Conservation (phyloP, 2,797 vertebrate species). For the Odontamblyopus rebecca region DNA sequence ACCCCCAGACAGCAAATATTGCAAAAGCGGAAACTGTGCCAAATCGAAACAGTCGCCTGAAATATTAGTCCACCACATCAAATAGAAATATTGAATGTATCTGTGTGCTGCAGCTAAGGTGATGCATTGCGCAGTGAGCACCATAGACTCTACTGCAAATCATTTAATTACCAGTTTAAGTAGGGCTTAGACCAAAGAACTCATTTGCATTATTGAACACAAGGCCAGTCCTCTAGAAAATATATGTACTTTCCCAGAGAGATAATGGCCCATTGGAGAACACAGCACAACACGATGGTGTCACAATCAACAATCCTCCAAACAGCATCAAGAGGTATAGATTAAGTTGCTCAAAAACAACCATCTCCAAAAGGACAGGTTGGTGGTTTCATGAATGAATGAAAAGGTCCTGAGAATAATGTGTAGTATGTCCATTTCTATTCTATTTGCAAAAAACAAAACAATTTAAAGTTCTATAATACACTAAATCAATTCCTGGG, state of each 20-base stretch:
- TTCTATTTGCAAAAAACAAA: too few relatives aligned
- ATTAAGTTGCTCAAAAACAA: slow-evolving; percentile 43
- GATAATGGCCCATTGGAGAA: slow-evolving; percentile 53
- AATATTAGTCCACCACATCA: slow-evolving; percentile 17
- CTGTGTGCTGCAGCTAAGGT: slow-evolving; percentile 37
- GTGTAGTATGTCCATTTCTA: too few relatives aligned
- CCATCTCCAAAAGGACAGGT: slow-evolving; percentile 27
- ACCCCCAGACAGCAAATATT: background rate
- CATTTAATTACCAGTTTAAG: slow-evolving; percentile 60
- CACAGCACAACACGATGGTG: slow-evolving; percentile 39
- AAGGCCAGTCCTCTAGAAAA: slow-evolving; percentile 45
- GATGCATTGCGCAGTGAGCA: slow-evolving; percentile 47
- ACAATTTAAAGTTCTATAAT: too few relatives aligned
- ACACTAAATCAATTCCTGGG: too few relatives aligned
- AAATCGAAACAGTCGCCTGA: slow-evolving; percentile 19
- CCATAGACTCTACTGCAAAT: slow-evolving; percentile 50
- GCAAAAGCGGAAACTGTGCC: slow-evolving; percentile 10
- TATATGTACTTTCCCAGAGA: slow-evolving; percentile 47
- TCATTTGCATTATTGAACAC: slow-evolving; percentile 68
- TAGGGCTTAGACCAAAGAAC: slow-evolving; percentile 51
- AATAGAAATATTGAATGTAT: slow-evolving; percentile 32
- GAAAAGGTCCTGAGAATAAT: background rate
- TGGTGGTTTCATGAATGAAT: background rate
- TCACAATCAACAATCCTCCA: slow-evolving; percentile 54
- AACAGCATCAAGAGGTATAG: slow-evolving; percentile 30